Evolutionary conservation across 2,113 vertebrate species (phyloP).

Genomic region (Anolis carolinensis): DNA sequence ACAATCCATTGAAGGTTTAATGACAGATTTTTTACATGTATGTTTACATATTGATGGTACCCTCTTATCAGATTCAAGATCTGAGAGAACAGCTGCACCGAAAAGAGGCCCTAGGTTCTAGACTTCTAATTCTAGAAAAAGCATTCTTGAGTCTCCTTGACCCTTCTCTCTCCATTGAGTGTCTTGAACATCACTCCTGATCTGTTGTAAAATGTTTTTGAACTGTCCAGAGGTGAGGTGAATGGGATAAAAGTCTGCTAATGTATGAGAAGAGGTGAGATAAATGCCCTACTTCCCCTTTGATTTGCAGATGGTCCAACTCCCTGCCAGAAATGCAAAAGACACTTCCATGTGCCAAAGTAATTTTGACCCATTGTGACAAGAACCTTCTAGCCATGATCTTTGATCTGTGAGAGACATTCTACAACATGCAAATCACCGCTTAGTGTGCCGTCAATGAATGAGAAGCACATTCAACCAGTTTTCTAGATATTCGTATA

Average conservation of each 20-base stretch:
- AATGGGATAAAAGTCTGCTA: not conserved
- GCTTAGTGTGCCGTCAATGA: not conserved
- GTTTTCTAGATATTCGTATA: not conserved
- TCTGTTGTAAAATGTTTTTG: not conserved
- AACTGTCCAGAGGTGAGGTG: not conserved
- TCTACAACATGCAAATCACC: not conserved
- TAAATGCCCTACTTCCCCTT: not conserved
- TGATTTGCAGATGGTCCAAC: not conserved
- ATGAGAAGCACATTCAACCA: too few species aligned
- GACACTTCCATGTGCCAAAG: not conserved
- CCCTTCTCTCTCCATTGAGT: not conserved
- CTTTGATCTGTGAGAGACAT: too few species aligned
- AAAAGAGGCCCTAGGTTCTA: not conserved
- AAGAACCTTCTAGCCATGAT: not conserved
- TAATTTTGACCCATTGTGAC: not conserved
- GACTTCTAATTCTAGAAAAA: not conserved
- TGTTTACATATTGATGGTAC: not conserved
- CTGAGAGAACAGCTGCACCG: not conserved
- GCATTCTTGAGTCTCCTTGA: not conserved
- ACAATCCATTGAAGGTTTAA: not conserved
- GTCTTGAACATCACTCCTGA: not conserved
- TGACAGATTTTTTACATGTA: not conserved
- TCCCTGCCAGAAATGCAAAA: not conserved
- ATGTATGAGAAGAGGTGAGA: not conserved
- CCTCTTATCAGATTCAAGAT: not conserved